A percentile compares a stretch with the other conserved stretches of the same genome.
These are phyloP conservation scores for Trichonephila inaurata DNA, from an alignment of 1,140 invertebrate species.

Conservation along the genomic window DNA sequence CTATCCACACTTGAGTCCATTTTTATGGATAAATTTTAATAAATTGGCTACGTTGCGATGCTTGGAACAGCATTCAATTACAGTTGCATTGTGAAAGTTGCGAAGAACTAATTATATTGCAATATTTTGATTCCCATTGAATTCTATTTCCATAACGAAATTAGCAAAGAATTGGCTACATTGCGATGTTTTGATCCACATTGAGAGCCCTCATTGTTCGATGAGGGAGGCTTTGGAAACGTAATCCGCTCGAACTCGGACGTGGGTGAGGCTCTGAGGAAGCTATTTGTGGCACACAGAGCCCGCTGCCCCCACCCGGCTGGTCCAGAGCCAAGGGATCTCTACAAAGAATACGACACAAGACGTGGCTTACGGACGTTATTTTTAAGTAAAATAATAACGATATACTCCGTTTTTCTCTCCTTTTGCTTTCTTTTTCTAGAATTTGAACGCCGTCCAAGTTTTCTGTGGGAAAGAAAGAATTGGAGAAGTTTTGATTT, in stretches of 20 bases:
- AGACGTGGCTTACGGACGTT: not conserved
- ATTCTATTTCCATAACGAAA: too few relatives aligned
- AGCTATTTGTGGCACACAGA: constrained; percentile 3
- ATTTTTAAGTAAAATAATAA: constrained; percentile 33
- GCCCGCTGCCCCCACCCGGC: constrained; percentile 2
- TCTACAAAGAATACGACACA: not conserved
- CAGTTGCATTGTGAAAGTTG: too few relatives aligned
- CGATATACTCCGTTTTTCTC: not conserved
- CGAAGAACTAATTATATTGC: too few relatives aligned
- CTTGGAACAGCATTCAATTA: too few relatives aligned
- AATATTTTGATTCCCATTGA: too few relatives aligned
- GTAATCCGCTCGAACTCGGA: not conserved
- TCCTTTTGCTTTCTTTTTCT: not conserved
- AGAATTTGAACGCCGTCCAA: not conserved
- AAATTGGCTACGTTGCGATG: too few relatives aligned
- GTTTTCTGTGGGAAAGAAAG: not conserved
- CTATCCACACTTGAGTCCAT: too few relatives aligned
- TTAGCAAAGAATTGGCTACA: too few relatives aligned
- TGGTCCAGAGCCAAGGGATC: constrained; percentile 5
- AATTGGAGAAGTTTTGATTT: not conserved
- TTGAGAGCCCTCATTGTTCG: constrained; percentile 2
- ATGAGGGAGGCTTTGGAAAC: not conserved
- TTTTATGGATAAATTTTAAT: too few relatives aligned
- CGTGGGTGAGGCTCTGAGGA: constrained; percentile 12
- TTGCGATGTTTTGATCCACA: not conserved